These are phyloP conservation scores for Molossus alvarezi DNA, from an alignment of 2,797 vertebrate species.

Conservation along the genomic window DNA sequence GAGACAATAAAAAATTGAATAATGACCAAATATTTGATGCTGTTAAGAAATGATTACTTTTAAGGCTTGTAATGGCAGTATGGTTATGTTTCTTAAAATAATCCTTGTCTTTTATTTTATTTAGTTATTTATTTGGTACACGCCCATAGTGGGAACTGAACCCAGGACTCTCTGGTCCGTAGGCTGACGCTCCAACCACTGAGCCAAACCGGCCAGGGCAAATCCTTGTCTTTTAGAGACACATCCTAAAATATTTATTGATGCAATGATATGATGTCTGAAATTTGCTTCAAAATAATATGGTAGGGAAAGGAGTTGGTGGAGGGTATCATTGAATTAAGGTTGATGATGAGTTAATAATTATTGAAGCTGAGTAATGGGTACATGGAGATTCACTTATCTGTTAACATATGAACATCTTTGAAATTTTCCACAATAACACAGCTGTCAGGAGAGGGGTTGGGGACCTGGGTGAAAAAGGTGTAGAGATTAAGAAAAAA, in stretches of 20 bases:
- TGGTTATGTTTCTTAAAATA: slow-evolving; percentile 24
- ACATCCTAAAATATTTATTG: slow-evolving; percentile 51
- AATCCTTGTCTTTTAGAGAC: slow-evolving; percentile 44
- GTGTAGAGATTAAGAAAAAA: background rate
- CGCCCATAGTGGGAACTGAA: no score
- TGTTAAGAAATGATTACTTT: slow-evolving; percentile 54
- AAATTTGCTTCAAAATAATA: slow-evolving; percentile 63
- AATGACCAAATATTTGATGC: slow-evolving; percentile 54
- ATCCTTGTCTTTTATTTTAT: slow-evolving; percentile 6
- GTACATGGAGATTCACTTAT: background rate
- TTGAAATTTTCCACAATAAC: slow-evolving; percentile 61
- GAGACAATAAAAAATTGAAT: slow-evolving; percentile 44
- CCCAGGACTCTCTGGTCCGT: no score
- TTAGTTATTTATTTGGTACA: no score
- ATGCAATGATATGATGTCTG: slow-evolving; percentile 48
- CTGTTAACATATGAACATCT: slow-evolving; percentile 45
- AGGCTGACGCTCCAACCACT: no score
- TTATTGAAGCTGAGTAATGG: slow-evolving; percentile 1
- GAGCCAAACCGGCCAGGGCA: no score
- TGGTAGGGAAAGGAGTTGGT: background rate
- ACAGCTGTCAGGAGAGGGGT: background rate
- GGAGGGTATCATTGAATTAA: slow-evolving; percentile 7
- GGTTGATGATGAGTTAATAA: slow-evolving; percentile 36
- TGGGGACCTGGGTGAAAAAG: background rate
- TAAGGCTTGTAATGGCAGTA: background rate